Evolutionary conservation across 2,888 invertebrate genomes (phyloP), one percentile per base, ranked within the genome.

Genomic region (Nematopogon swammerdamellus): DNA sequence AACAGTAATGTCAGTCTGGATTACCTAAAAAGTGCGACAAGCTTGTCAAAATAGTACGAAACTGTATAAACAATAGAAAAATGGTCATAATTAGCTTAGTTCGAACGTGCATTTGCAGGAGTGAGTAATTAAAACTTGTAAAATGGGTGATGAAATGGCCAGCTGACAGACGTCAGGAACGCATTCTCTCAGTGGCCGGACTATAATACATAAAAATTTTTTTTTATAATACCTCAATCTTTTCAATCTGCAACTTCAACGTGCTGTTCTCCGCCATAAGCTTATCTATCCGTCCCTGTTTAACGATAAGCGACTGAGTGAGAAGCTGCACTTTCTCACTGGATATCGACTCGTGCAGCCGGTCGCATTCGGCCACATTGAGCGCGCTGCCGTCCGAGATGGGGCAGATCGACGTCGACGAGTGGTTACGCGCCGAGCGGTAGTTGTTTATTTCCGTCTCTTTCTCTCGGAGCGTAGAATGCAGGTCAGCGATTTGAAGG

Each of bases 201-300:
- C n/a, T n/a, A n/a, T n/a, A n/a, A n/a, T n/a, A n/a, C n/a, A n/a
- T n/a, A n/a, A n/a, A n/a, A n/a, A n/a, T n/a, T n/a, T n/a, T n/a
- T n/a, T n/a, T n/a, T n/a, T n/a, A n/a, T n/a, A n/a, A n/a, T n/a
- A 90, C 91, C 80, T 89, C 87, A 49, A 86, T 67, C 63, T 92
- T 88, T 64, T 95, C 95, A 59, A 95, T 68, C 63, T 95, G 94
- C 58, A 95, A 80, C 57, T 84, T 82, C 48, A 95, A 73, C 18
- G 93, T 92, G 74, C 94, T 94, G 63, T 92, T 87, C 61, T 95
- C 95, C 0, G 91, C 89, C 49, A 92, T 85, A 44, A 92, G 75
- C 18, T 85, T 81, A 64, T 96, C 95, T n/a, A 96, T 75, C 56
- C 87, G 84, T 44, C 87, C 88, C 69, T 96, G 96, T 63, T 92